Evolutionary conservation across 2,888 invertebrate species (phyloP).

Genomic region (Capitulum mitella): DNA sequence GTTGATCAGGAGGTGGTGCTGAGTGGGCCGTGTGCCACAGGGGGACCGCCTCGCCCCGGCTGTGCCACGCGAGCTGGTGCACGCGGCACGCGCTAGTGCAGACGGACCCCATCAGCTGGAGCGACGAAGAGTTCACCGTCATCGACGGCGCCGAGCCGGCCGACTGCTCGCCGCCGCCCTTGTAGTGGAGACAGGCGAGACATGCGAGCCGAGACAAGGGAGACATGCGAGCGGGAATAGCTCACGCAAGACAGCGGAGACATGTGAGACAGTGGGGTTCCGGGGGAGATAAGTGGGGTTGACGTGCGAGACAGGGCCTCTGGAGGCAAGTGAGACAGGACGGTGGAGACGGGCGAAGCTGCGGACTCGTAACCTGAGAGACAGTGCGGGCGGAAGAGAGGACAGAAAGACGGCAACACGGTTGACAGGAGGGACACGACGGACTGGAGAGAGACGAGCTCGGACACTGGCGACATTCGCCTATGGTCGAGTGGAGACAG

Average conservation of each 20-base stretch:
- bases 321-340: no score
- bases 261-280: not conserved
- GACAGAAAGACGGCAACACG: no score
- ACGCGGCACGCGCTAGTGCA: not conserved
- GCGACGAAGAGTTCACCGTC: not conserved
- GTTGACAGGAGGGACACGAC: no score
- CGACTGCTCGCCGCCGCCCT: not conserved
- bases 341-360: no score
- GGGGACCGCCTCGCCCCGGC: not conserved
- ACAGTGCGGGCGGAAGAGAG: no score
- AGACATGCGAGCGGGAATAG: no score
- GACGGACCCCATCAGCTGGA: slow-evolving; percentile 24
- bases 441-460: no score
- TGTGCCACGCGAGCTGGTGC: not conserved
- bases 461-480: no score
- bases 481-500: no score
- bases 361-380: no score
- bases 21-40: no score
- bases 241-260: not conserved
- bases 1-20: not conserved
- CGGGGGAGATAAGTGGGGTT: not conserved
- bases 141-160: not conserved
- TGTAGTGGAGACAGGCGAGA: not conserved
- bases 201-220: not conserved
- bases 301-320: no score